Conservation (phyloP, 2,888 invertebrate species). For the Gonocerus acuteangulatus region DNA sequence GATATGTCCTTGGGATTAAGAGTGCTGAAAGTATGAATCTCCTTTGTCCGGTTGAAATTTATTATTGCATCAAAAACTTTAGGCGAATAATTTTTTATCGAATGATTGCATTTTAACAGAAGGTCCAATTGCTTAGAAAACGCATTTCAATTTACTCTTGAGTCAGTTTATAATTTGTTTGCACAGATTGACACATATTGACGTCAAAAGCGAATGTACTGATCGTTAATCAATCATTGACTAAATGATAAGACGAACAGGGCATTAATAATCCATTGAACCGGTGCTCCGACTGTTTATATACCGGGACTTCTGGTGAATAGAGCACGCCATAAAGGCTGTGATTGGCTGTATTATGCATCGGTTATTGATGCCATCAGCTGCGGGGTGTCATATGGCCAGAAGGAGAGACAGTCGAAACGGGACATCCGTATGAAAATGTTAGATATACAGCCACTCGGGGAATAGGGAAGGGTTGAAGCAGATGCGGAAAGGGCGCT, state of each 20-base stretch:
- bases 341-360: conserved; percentile 32
- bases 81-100: no score
- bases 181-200: no score
- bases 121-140: no score
- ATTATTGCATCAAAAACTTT: no score
- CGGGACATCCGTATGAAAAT: conserved; percentile 38
- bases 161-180: no score
- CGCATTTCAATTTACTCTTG: no score
- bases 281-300: conserved; percentile 1
- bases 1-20: no score
- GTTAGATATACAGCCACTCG: conserved; percentile 35
- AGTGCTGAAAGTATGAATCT: no score
- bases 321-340: conserved; percentile 27
- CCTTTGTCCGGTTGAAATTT: no score
- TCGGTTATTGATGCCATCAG: conserved; percentile 31
- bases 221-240: conserved; percentile 2
- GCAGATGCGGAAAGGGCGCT: conserved; percentile 19
- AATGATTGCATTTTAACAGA: no score
- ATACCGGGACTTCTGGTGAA: conserved; percentile 1
- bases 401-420: neutral
- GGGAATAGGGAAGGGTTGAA: conserved; percentile 27
- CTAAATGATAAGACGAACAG: neutral
- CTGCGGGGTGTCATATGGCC: conserved; percentile 28
- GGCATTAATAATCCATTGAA: conserved; percentile 22
- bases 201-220: neutral